Evolutionary conservation across 2,113 vertebrate species (phyloP).

Genomic region (Ailuropoda melanoleuca): DNA sequence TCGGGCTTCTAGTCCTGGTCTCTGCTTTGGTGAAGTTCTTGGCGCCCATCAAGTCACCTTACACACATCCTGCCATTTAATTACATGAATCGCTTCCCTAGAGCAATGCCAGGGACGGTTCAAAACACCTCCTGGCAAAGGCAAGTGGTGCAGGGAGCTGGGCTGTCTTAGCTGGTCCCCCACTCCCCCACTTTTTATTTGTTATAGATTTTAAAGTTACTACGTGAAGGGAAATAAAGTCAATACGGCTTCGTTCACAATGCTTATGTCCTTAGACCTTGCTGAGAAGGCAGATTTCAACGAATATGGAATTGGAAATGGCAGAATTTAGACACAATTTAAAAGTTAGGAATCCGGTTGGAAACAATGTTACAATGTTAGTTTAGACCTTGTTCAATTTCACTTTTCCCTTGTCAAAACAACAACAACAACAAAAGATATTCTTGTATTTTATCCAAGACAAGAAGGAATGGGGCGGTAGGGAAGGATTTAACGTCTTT

Average conservation of each 20-base stretch:
- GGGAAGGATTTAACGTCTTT: neutral
- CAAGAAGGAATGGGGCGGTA: neutral
- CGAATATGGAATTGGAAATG: neutral
- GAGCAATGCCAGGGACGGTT: neutral
- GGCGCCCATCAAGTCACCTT: conserved; percentile 69
- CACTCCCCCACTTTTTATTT: conserved; percentile 36
- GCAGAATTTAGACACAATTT: neutral
- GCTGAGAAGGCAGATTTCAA: neutral
- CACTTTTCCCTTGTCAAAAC: neutral
- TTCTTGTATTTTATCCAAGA: neutral
- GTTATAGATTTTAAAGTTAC: neutral
- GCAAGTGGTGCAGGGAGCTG: neutral
- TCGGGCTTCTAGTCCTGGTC: conserved; percentile 53
- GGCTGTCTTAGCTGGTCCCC: neutral
- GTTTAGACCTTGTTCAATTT: neutral
- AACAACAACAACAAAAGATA: neutral
- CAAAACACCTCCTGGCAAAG: neutral
- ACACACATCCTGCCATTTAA: conserved; percentile 65
- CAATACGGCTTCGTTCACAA: neutral
- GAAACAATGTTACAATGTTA: neutral
- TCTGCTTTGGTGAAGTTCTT: conserved; percentile 72
- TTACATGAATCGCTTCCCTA: conserved; percentile 56
- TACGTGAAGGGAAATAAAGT: neutral
- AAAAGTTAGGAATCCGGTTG: neutral
- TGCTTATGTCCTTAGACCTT: neutral